Conservation (phyloP, 2,888 invertebrate genomes). For the Brachyptera risi region DNA sequence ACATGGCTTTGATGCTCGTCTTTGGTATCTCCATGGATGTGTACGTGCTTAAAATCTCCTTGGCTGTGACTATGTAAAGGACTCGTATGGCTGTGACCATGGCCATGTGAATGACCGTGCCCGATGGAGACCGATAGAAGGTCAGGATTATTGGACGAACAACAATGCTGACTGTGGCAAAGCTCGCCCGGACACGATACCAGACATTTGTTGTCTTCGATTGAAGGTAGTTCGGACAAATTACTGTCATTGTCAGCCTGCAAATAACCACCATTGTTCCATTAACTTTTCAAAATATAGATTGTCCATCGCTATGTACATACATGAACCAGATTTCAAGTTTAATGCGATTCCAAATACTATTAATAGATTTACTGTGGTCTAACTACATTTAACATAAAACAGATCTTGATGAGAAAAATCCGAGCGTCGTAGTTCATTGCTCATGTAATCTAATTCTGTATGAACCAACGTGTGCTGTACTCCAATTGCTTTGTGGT, state of each 20-base stretch:
- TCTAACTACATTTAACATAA: too few relatives aligned
- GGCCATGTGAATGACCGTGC: slow-evolving; percentile 13
- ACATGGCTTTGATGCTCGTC: background rate
- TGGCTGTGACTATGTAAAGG: background rate
- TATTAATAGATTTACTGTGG: too few relatives aligned
- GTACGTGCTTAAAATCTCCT: background rate
- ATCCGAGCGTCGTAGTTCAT: background rate
- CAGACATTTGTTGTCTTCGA: slow-evolving; percentile 41
- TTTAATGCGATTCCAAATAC: too few relatives aligned
- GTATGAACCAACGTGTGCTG: too few relatives aligned
- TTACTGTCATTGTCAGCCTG: slow-evolving; percentile 40
- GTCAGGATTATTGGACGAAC: slow-evolving; percentile 32
- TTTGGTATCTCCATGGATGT: background rate
- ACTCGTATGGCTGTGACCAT: background rate
- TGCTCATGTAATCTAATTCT: background rate
- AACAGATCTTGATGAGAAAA: too few relatives aligned
- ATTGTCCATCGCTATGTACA: too few relatives aligned
- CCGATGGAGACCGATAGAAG: background rate
- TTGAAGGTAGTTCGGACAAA: slow-evolving; percentile 41
- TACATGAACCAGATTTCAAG: too few relatives aligned
- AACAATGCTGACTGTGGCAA: slow-evolving; percentile 47
- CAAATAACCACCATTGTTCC: slow-evolving; percentile 36
- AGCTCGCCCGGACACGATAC: slow-evolving; percentile 45
- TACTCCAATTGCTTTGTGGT: too few relatives aligned
- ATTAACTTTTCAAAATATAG: too few relatives aligned